Evolutionary conservation across 2,113 vertebrate species (phyloP).

Genomic region (Otis tarda): DNA sequence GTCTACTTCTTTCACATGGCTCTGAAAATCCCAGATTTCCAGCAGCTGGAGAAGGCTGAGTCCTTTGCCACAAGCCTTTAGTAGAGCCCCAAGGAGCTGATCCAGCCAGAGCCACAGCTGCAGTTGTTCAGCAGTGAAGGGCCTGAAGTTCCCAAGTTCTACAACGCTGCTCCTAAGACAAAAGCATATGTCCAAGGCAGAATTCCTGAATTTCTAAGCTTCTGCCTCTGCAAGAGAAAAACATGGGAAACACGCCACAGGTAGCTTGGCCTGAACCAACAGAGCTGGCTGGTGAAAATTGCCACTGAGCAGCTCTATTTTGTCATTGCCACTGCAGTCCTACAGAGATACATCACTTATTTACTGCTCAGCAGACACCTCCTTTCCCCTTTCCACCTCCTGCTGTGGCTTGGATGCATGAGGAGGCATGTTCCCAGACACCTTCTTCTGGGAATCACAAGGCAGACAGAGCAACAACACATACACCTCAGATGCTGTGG

Average conservation of each 20-base stretch:
- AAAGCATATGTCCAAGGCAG: background rate
- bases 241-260: background rate
- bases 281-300: background rate
- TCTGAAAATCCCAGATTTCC: background rate
- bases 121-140: background rate
- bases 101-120: accelerated
- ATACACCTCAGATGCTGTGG: background rate
- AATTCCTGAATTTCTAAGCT: background rate
- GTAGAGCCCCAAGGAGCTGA: background rate
- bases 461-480: background rate
- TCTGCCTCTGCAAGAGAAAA: background rate
- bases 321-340: background rate
- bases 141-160: background rate
- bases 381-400: background rate
- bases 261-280: background rate
- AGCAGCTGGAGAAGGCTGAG: background rate
- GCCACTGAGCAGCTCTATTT: background rate
- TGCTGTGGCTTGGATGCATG: background rate
- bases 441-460: background rate
- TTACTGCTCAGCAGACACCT: background rate
- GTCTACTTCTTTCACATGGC: background rate
- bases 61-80: background rate
- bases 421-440: background rate
- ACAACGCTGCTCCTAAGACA: background rate
- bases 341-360: background rate